Evolutionary conservation across 2,888 invertebrate genomes (phyloP).

Genomic region (Spisula solida): DNA sequence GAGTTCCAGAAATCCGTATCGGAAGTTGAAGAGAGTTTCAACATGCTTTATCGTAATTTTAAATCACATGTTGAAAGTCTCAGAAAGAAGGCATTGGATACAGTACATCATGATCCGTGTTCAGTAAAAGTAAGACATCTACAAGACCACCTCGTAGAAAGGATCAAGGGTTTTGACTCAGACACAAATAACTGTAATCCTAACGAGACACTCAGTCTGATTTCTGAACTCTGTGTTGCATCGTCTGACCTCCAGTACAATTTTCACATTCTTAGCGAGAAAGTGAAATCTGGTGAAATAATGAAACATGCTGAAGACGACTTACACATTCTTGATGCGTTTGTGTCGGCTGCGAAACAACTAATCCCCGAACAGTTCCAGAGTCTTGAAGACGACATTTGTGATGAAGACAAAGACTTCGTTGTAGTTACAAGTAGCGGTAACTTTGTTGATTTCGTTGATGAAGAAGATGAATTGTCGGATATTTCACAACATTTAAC

Average conservation of each 20-base stretch:
- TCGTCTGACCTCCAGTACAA: constrained; percentile 64
- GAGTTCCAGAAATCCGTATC: constrained; percentile 57
- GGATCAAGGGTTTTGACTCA: constrained; percentile 53
- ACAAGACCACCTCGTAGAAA: constrained; percentile 46
- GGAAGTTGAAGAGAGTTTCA: constrained; percentile 62
- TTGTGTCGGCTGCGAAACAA: constrained; percentile 52
- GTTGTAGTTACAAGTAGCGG: constrained; percentile 64
- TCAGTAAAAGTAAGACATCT: constrained; percentile 40
- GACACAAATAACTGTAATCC: constrained; percentile 50
- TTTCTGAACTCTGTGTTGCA: constrained; percentile 54
- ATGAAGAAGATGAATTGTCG: constrained; percentile 29
- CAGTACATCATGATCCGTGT: constrained; percentile 47
- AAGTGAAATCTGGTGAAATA: constrained; percentile 46
- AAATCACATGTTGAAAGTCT: constrained; percentile 50
- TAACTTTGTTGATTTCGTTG: constrained; percentile 48
- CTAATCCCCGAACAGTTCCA: constrained; percentile 54
- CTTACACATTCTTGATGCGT: constrained; percentile 53
- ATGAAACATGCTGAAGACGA: constrained; percentile 60
- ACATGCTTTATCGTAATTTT: constrained; percentile 51
- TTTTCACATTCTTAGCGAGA: constrained; percentile 58
- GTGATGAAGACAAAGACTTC: constrained; percentile 59
- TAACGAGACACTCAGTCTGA: constrained; percentile 45
- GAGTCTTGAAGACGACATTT: constrained; percentile 41
- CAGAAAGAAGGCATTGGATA: constrained; percentile 51
- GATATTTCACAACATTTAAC: constrained; percentile 44